Evolutionary conservation across 2,113 vertebrate species (phyloP), one percentile per base, ranked within the genome.

Genomic region (Ciconia boyciana): DNA sequence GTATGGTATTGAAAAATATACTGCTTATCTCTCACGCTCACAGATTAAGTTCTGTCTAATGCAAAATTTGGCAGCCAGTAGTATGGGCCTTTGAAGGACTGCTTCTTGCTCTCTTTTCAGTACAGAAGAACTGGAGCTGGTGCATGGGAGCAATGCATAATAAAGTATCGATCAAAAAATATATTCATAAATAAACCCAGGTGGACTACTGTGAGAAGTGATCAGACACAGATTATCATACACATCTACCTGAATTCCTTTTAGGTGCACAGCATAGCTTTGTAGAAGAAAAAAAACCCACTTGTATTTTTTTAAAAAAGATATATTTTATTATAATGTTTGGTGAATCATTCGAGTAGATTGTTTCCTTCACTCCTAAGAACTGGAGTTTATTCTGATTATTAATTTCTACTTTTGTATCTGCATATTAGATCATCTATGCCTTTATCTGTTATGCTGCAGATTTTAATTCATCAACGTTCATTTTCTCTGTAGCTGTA

Each of bases 281-380:
- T 78, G 66, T 41, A 51, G 24, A 13, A 66, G 16, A 61, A 57
- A 77, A 85, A 34, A 6, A 43, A 39, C 39, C 39, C 7, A 18
- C 9, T n/a, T 68, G 4, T 26, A 2, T 1, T 18, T 32, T 55
- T 43, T 2, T 1, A 5, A 39, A 41, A 41, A 8, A 36, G 4
- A 72, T 18, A 2, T 25, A 28, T 36, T 64, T 70, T 82, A 61
- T 74, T 62, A 5, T 51, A 21, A 46, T 51, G 4, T 16, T 89
- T 55, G 46, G 3, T 39, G 28, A 83, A 32, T 66, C 18, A 52
- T 75, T 52, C 44, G 6, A 26, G 4, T 71, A 28, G 9, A 20
- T 66, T 54, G 15, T 81, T 87, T 87, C 22, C 6, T 77, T 32
- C 20, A 8, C 9, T 55, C 9, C 29, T 39, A 64, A 26, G 31